Percentiles rank a stretch among this genome's conserved stretches.
Evolutionary conservation across 2,113 vertebrate species (phyloP).

Genomic region (Rhipidura dahli): DNA sequence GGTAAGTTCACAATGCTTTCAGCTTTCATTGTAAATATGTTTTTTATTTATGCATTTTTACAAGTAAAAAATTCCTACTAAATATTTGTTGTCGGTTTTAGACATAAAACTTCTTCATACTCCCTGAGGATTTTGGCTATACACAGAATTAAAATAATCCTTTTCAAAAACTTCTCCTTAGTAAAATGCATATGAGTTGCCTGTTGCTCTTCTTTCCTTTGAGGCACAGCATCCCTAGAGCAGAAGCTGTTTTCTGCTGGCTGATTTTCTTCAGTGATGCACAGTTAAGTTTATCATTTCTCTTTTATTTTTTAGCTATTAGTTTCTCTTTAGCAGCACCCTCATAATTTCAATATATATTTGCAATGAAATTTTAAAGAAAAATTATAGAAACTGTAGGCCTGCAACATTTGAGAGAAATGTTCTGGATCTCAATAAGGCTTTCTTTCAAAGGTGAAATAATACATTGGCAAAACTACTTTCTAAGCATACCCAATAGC

Average conservation of each 20-base stretch:
- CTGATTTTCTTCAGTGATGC: neutral
- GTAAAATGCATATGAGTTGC: neutral
- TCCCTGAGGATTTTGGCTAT: neutral
- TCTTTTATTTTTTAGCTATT: neutral
- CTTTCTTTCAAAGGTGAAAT: neutral
- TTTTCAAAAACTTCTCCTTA: neutral
- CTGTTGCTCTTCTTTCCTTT: neutral
- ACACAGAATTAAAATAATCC: neutral
- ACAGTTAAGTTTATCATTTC: neutral
- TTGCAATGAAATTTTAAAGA: neutral
- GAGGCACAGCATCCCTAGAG: neutral
- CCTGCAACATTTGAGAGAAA: neutral
- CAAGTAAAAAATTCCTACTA: neutral
- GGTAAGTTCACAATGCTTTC: neutral
- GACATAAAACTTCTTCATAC: neutral
- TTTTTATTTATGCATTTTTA: neutral
- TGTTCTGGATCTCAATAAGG: neutral
- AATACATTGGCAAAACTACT: neutral
- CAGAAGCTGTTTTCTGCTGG: neutral
- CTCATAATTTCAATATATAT: neutral
- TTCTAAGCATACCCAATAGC: neutral
- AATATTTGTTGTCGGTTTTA: neutral
- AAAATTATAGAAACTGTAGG: neutral
- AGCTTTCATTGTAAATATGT: neutral
- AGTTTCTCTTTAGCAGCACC: neutral